Conservation (phyloP, 2,797 vertebrate species). For the Tragelaphus oryx region DNA sequence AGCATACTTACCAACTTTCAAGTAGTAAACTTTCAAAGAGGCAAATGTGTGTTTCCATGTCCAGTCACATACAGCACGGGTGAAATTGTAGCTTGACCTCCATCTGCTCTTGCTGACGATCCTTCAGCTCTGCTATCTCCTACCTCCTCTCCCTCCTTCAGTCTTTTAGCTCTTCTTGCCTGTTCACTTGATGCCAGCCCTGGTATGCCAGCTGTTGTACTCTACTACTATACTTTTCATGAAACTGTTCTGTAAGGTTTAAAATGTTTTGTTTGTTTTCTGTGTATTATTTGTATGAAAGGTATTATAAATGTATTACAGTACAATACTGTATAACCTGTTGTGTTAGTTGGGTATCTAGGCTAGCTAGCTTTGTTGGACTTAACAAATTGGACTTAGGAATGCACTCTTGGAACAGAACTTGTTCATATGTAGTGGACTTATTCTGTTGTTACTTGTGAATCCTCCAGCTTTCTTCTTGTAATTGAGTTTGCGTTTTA, state of each 20-base stretch:
- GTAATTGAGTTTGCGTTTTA: neutral
- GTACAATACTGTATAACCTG: neutral
- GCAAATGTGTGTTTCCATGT: neutral
- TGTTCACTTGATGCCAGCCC: neutral
- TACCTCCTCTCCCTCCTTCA: neutral
- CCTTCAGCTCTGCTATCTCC: neutral
- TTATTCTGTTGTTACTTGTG: neutral
- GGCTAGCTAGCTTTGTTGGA: neutral
- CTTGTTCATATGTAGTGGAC: neutral
- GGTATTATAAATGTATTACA: neutral
- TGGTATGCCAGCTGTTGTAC: neutral
- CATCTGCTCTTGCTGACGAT: neutral
- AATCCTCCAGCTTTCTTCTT: neutral
- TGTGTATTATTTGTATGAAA: neutral
- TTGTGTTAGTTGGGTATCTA: neutral
- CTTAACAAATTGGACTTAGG: neutral
- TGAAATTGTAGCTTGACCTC: neutral
- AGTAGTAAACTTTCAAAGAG: neutral
- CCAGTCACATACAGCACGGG: accelerated
- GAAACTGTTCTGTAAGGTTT: neutral
- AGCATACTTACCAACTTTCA: neutral
- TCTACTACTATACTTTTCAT: neutral
- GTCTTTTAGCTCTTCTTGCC: neutral
- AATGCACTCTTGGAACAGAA: neutral
- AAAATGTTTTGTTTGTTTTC: neutral